Evolutionary conservation across 2,797 vertebrate genomes (phyloP).

Genomic region (Sebastes diploproa): DNA sequence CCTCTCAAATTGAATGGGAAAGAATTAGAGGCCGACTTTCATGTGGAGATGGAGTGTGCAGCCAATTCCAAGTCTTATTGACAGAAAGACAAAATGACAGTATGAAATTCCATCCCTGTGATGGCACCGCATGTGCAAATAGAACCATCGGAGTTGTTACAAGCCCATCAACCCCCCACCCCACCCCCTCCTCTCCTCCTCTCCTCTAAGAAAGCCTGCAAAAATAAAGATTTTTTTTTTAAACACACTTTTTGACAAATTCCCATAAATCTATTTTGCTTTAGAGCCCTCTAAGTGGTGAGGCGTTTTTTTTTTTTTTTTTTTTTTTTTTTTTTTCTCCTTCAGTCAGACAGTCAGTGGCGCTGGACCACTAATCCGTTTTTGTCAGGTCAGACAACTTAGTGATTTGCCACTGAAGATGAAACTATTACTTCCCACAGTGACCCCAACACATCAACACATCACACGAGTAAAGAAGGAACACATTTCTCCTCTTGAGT

Average conservation of each 20-base stretch:
- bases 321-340: neutral
- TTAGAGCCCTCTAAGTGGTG: slow-evolving; percentile 12
- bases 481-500: slow-evolving; percentile 22
- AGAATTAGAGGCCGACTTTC: slow-evolving; percentile 66
- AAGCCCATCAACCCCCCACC: neutral
- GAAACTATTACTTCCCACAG: slow-evolving; percentile 50
- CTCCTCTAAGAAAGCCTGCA: neutral
- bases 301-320: neutral
- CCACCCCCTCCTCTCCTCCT: too few relatives aligned
- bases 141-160: slow-evolving; percentile 20
- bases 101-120: slow-evolving; percentile 25
- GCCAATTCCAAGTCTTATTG: slow-evolving; percentile 60
- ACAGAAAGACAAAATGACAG: slow-evolving; percentile 59
- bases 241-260: slow-evolving; percentile 45
- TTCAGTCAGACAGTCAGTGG: slow-evolving; percentile 18
- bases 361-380: slow-evolving; percentile 49
- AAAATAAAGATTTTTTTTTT: slow-evolving; percentile 43
- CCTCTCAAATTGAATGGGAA: slow-evolving; percentile 57
- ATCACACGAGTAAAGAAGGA: slow-evolving; percentile 30
- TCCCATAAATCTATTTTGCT: slow-evolving; percentile 46
- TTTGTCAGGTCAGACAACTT: slow-evolving; percentile 63
- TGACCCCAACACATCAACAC: slow-evolving; percentile 50
- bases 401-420: slow-evolving; percentile 52
- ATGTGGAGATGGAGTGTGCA: slow-evolving; percentile 58
- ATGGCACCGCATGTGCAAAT: slow-evolving; percentile 49